Percentiles rank a stretch among this genome's conserved stretches.
Conservation (phyloP, 2,888 invertebrate species). For the Lysandra bellargus region DNA sequence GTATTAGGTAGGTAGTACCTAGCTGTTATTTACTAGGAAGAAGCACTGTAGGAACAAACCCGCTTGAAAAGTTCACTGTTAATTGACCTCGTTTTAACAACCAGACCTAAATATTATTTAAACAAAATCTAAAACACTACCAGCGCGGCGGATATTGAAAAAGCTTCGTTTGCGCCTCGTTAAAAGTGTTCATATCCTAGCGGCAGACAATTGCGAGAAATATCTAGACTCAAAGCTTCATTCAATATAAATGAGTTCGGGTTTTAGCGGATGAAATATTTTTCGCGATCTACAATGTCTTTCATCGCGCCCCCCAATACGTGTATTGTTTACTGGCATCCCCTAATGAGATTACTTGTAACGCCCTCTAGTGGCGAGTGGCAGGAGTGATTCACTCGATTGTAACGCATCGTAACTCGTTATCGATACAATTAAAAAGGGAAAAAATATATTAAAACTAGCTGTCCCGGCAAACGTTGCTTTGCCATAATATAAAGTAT, state of each 20-base stretch:
- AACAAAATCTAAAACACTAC: not conserved
- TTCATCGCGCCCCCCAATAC: slow-evolving; percentile 28
- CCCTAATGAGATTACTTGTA: slow-evolving; percentile 39
- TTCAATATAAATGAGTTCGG: slow-evolving; percentile 31
- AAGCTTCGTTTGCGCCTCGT: slow-evolving; percentile 24
- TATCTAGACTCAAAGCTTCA: slow-evolving; percentile 29
- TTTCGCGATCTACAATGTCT: slow-evolving; percentile 30
- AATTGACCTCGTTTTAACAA: not conserved
- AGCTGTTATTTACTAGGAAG: not conserved
- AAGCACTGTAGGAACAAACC: not conserved
- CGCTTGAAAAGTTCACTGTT: no score
- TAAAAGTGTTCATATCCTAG: slow-evolving; percentile 28
- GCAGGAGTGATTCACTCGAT: slow-evolving; percentile 8
- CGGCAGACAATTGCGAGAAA: slow-evolving; percentile 19
- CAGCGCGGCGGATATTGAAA: slow-evolving; percentile 1
- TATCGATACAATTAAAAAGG: not conserved
- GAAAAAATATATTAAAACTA: not conserved
- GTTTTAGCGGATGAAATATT: slow-evolving; percentile 31
- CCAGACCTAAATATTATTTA: not conserved
- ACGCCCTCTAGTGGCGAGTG: slow-evolving; percentile 39
- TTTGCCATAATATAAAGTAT: no score
- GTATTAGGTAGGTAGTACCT: no score
- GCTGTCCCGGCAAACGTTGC: no score
- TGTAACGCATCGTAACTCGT: slow-evolving; percentile 21
- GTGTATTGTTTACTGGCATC: slow-evolving; percentile 33